These are phyloP conservation scores for Erythrolamprus reginae DNA, from an alignment of 2,113 vertebrate species.

Conservation along the genomic window DNA sequence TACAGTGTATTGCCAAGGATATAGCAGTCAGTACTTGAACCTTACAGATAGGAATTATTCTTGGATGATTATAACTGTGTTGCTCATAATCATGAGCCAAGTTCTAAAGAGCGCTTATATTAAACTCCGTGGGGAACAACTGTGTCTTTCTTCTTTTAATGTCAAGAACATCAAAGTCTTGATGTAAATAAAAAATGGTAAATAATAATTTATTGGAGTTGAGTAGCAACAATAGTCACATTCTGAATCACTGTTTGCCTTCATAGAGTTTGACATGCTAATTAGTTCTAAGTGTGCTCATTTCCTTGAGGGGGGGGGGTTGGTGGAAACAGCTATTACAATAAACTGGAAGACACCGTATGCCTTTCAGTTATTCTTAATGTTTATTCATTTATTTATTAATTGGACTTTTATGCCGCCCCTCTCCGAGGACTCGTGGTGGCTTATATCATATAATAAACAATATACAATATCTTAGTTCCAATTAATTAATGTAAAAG, in stretches of 20 bases:
- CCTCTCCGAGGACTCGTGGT: too few species aligned
- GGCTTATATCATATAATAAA: too few species aligned
- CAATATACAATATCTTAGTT: too few species aligned
- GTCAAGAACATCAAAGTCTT: slow-evolving; percentile 29
- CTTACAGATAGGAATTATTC: background rate
- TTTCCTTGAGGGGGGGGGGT: slow-evolving; percentile 26
- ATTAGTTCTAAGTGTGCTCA: slow-evolving; percentile 35
- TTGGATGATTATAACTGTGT: background rate
- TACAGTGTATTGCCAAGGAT: background rate
- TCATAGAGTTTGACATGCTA: slow-evolving; percentile 30
- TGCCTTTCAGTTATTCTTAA: slow-evolving; percentile 1
- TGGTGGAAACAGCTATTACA: slow-evolving; percentile 28
- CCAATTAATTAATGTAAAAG: too few species aligned
- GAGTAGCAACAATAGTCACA: slow-evolving; percentile 15
- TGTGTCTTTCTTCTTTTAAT: slow-evolving; percentile 3
- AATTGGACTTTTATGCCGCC: too few species aligned
- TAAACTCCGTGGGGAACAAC: background rate
- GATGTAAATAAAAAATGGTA: slow-evolving; percentile 41
- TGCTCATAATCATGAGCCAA: background rate
- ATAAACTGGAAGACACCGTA: slow-evolving; percentile 22
- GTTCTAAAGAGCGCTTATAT: background rate
- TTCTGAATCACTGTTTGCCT: slow-evolving; percentile 21
- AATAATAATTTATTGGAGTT: slow-evolving; percentile 30
- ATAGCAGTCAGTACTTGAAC: background rate
- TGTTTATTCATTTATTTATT: too few species aligned